phyloP scores from a whole-genome alignment of 2,113 vertebrate genomes.

The Zosterops hypoxanthus region DNA sequence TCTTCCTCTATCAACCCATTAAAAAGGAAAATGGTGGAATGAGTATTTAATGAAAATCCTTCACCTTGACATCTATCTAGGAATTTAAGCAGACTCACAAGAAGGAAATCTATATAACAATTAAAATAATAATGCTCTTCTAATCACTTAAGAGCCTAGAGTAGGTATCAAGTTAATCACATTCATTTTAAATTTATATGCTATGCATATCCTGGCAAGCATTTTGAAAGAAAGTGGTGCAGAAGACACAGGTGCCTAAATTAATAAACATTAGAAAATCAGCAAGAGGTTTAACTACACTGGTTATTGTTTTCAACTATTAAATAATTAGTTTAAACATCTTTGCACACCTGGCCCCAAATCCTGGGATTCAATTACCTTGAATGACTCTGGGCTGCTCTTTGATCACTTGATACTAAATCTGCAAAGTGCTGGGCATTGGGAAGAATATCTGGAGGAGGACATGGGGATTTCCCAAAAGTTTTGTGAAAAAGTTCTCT shows the following conservation, averaged over 20 bases:
- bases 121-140: conserved; percentile 74
- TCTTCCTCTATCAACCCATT: background rate
- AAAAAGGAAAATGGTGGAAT: background rate
- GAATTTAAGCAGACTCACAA: conserved; percentile 67
- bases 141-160: conserved; percentile 69
- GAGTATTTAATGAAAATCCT: conserved; percentile 55
- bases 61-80: conserved; percentile 47
- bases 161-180: conserved; percentile 66
- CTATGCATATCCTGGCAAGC: conserved; percentile 57
- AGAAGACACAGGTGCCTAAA: conserved; percentile 80
- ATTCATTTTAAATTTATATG: conserved; percentile 73
- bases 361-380: conserved; percentile 71
- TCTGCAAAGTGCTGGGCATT: conserved; percentile 34
- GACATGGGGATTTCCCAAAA: conserved; percentile 62
- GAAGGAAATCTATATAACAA: conserved; percentile 69
- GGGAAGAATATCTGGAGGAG: conserved; percentile 30
- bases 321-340: conserved; percentile 81
- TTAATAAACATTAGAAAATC: conserved; percentile 86
- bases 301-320: conserved; percentile 85
- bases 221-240: conserved; percentile 72
- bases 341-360: conserved; percentile 77
- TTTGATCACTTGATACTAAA: conserved; percentile 66
- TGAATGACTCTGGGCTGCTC: conserved; percentile 49
- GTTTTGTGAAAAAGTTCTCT: conserved; percentile 61
- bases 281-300: conserved; percentile 79